Evolutionary conservation across 2,797 vertebrate species (phyloP).

Genomic region (Argyrosomus regius): DNA sequence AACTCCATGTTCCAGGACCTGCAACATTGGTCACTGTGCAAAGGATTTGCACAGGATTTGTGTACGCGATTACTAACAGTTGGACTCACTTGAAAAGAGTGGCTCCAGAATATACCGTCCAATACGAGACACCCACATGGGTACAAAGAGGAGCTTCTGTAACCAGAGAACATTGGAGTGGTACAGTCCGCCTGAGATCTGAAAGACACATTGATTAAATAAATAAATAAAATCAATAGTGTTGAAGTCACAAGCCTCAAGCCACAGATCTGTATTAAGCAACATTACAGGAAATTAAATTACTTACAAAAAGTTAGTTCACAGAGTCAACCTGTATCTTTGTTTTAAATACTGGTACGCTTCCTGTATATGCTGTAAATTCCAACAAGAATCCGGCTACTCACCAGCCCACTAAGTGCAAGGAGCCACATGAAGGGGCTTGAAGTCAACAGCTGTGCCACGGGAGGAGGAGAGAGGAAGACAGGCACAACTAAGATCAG

Average conservation of each 20-base stretch:
- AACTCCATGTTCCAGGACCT: neutral
- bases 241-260: neutral
- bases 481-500: slow-evolving; percentile 2
- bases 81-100: slow-evolving; percentile 86
- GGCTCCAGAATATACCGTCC: slow-evolving; percentile 90
- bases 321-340: neutral
- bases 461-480: slow-evolving; percentile 50
- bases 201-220: slow-evolving; percentile 57
- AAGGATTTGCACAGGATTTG: slow-evolving; percentile 16
- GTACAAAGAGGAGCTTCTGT: slow-evolving; percentile 88
- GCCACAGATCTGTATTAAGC: neutral
- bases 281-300: neutral
- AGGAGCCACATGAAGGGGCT: slow-evolving; percentile 95
- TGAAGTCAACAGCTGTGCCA: slow-evolving; percentile 93
- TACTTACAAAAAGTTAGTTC: neutral
- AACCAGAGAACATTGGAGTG: slow-evolving; percentile 85
- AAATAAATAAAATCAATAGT: neutral
- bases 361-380: neutral
- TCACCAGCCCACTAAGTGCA: slow-evolving; percentile 96
- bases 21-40: slow-evolving; percentile 8
- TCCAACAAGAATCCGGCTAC: slow-evolving; percentile 64
- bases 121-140: slow-evolving; percentile 87
- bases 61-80: neutral
- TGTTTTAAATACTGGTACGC: neutral
- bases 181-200: slow-evolving; percentile 93